Percentiles rank a stretch among this genome's conserved stretches.
phyloP scores from a whole-genome alignment of 2,888 invertebrate genomes.

The Cephus pulcher region DNA sequence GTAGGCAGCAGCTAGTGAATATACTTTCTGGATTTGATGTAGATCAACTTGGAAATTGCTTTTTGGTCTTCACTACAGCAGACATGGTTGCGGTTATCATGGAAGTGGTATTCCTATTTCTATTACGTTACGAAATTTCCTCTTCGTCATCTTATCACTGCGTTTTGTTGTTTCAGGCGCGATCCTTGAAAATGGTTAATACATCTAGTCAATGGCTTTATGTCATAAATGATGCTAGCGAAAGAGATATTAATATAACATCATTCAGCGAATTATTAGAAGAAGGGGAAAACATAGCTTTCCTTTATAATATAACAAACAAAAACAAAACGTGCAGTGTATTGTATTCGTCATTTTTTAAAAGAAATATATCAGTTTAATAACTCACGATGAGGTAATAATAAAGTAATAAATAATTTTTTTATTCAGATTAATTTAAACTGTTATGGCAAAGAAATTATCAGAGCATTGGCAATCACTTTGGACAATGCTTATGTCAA shows the following conservation, averaged over 20 bases:
- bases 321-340: constrained; percentile 71
- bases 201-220: constrained; percentile 87
- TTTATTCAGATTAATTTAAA: constrained; percentile 69
- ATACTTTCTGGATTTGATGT: constrained; percentile 68
- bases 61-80: constrained; percentile 74
- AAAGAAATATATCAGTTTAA: neutral
- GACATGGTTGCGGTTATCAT: constrained; percentile 75
- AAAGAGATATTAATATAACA: constrained; percentile 68
- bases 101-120: constrained; percentile 66
- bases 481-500: constrained; percentile 77
- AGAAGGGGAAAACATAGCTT: constrained; percentile 87
- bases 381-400: neutral
- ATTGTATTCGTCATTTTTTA: constrained; percentile 16
- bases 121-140: constrained; percentile 1
- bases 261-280: constrained; percentile 71
- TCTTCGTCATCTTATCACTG: neutral
- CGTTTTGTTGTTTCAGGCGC: constrained; percentile 66
- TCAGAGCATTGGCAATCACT: constrained; percentile 76
- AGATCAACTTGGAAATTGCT: constrained; percentile 70
- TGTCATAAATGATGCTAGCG: constrained; percentile 74
- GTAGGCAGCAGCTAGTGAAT: constrained; percentile 67
- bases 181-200: constrained; percentile 75
- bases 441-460: constrained; percentile 79
- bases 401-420: constrained; percentile 13
- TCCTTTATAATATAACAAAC: constrained; percentile 77